A percentile compares a stretch with the other conserved stretches of the same genome.
Evolutionary conservation across 2,113 vertebrate genomes (phyloP).

Genomic region (Eira barbara): DNA sequence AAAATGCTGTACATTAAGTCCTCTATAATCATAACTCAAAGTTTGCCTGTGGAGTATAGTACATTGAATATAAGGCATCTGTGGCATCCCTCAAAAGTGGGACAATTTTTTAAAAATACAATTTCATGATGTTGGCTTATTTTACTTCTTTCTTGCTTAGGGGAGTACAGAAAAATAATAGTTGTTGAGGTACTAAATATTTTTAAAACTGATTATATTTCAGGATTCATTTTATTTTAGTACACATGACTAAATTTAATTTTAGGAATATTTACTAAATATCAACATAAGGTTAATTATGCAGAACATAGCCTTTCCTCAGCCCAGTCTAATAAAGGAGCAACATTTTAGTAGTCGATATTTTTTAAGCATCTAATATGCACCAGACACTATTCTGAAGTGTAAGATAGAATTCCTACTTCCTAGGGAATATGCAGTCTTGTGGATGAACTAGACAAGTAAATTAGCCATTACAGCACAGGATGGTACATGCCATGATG

Average conservation of each 20-base stretch:
- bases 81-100: neutral
- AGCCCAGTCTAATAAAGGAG: neutral
- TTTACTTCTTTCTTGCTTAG: conserved; percentile 23
- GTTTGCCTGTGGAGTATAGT: neutral
- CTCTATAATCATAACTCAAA: neutral
- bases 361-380: neutral
- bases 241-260: neutral
- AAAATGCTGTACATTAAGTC: neutral
- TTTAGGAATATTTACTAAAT: conserved; percentile 10
- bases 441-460: neutral
- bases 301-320: neutral
- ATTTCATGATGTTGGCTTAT: neutral
- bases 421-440: neutral
- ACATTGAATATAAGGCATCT: neutral
- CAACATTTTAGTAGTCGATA: neutral
- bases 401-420: neutral
- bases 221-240: conserved; percentile 29
- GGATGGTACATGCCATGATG: neutral
- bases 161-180: neutral
- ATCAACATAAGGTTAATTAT: neutral
- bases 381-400: neutral
- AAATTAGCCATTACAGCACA: neutral
- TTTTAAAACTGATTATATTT: conserved; percentile 11
- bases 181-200: neutral
- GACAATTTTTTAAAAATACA: neutral